phyloP scores from a whole-genome alignment of 92 coral and sea anemone genomes.

The Zoanthus sansibaricus region DNA sequence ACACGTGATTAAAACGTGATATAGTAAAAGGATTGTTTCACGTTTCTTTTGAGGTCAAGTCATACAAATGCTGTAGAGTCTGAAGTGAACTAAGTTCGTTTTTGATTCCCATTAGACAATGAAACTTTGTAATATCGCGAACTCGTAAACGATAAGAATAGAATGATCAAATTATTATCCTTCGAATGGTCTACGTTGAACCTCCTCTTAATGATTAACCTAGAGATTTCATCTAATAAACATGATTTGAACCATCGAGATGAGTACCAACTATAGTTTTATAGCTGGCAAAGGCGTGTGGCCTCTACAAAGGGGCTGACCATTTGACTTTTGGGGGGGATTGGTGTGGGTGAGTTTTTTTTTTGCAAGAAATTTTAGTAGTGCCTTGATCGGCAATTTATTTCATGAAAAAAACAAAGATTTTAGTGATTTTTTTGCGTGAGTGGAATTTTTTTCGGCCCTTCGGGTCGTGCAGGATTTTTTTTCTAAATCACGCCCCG shows the following conservation, averaged over 20 bases:
- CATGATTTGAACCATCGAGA: not conserved
- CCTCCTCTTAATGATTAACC: too few relatives aligned
- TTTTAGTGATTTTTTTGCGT: too few relatives aligned
- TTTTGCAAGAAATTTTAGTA: too few relatives aligned
- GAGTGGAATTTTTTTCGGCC: too few relatives aligned
- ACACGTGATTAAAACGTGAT: not conserved
- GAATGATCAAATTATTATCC: not conserved
- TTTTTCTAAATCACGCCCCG: too few relatives aligned
- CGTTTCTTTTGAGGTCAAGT: not conserved
- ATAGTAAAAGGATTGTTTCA: not conserved
- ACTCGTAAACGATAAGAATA: not conserved
- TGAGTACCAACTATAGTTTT: not conserved
- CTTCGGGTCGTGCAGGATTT: too few relatives aligned
- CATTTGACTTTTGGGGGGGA: too few relatives aligned
- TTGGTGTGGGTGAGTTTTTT: too few relatives aligned
- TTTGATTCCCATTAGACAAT: not conserved
- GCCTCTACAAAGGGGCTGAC: too few relatives aligned
- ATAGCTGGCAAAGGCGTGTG: too few relatives aligned
- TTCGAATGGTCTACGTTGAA: not conserved
- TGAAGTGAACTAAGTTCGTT: not conserved
- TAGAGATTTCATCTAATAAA: not conserved
- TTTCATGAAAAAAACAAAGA: too few relatives aligned
- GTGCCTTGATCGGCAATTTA: too few relatives aligned
- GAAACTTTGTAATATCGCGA: not conserved
- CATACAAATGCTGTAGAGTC: not conserved